Conservation (phyloP, 2,888 invertebrate species). For the Myopa tessellatipennis region DNA sequence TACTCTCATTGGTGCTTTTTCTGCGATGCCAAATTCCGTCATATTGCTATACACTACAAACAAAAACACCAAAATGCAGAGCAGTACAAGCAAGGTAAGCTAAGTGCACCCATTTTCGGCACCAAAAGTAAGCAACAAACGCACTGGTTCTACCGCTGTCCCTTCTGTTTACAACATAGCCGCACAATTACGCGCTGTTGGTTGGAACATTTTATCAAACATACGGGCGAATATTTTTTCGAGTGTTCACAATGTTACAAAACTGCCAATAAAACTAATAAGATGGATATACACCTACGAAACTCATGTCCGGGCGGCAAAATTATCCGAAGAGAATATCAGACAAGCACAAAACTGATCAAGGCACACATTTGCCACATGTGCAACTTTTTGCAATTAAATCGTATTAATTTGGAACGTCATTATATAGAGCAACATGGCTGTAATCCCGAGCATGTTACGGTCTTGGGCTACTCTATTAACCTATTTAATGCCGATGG, state of each 20-base stretch:
- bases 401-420: conserved; percentile 72
- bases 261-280: conserved; percentile 25
- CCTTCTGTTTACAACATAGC: conserved; percentile 58
- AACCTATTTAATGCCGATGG: conserved; percentile 48
- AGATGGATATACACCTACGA: conserved; percentile 39
- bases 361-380: conserved; percentile 76
- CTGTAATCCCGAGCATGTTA: conserved; percentile 43
- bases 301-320: conserved; percentile 35
- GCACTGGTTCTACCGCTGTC: conserved; percentile 54
- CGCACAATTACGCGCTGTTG: conserved; percentile 50
- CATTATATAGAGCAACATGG: conserved; percentile 70
- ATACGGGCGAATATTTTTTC: conserved; percentile 83
- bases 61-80: conserved; percentile 55
- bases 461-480: conserved; percentile 44
- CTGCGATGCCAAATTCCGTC: conserved; percentile 49
- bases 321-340: neutral
- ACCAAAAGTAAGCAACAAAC: conserved; percentile 14
- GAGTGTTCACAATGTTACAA: conserved; percentile 73
- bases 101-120: conserved; percentile 45
- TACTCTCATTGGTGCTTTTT: conserved; percentile 54
- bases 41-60: conserved; percentile 63
- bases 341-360: conserved; percentile 24
- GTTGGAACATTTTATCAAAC: conserved; percentile 78
- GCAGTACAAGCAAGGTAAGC: conserved; percentile 49
- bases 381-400: conserved; percentile 81